phyloP scores from a whole-genome alignment of 2,113 vertebrate species.

The Phalacrocorax aristotelis region DNA sequence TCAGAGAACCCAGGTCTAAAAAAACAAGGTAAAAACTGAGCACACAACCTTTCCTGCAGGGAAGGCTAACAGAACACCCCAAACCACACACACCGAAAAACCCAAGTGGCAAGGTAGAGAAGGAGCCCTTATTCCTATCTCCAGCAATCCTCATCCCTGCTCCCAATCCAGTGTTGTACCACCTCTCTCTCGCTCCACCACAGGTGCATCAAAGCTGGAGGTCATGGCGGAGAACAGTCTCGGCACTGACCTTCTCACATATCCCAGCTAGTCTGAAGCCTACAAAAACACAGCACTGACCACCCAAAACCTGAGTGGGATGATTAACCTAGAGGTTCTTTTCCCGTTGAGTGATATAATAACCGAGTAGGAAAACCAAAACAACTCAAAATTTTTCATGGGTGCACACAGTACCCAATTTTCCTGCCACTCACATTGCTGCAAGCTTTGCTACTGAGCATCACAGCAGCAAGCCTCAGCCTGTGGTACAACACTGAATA shows the following conservation, averaged over 20 bases:
- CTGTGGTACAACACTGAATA: not conserved
- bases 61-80: not conserved
- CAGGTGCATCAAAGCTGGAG: not conserved
- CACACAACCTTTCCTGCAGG: not conserved
- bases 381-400: not conserved
- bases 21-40: not conserved
- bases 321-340: not conserved
- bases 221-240: fast-evolving
- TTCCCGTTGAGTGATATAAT: not conserved
- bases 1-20: not conserved
- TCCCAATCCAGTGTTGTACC: not conserved
- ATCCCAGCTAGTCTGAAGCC: not conserved
- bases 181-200: not conserved
- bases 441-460: not conserved
- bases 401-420: not conserved
- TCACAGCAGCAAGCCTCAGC: not conserved
- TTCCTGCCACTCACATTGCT: not conserved
- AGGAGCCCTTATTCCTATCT: not conserved
- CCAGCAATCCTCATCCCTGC: not conserved
- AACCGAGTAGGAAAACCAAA: not conserved
- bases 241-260: fast-evolving
- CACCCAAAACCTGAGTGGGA: not conserved
- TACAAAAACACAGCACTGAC: not conserved
- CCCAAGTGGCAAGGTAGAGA: not conserved
- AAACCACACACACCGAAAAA: not conserved